These are phyloP conservation scores for Pseudomyrmex concolor DNA, from an alignment of 1,140 invertebrate species.

Conservation along the genomic window DNA sequence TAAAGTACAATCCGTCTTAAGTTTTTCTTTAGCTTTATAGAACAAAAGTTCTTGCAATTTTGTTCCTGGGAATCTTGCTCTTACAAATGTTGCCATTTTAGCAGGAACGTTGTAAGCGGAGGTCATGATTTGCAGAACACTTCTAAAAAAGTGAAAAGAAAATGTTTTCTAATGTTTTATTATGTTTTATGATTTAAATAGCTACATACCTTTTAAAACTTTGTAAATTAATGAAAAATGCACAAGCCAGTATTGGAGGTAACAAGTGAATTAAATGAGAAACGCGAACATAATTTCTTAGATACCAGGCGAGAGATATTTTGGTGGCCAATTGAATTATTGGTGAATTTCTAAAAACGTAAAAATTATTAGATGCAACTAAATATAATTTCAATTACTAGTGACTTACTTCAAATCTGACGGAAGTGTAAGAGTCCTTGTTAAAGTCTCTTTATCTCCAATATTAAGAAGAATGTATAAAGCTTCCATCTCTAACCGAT, in stretches of 20 bases:
- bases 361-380: neutral
- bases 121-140: constrained; percentile 85
- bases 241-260: constrained; percentile 83
- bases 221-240: constrained; percentile 83
- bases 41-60: constrained; percentile 78
- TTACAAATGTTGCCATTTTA: constrained; percentile 84
- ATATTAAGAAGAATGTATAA: constrained; percentile 87
- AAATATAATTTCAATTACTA: constrained; percentile 23
- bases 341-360: constrained; percentile 54
- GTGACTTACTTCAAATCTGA: constrained; percentile 74
- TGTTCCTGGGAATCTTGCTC: constrained; percentile 80
- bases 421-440: constrained; percentile 83
- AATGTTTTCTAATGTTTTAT: too few relatives aligned
- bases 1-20: constrained; percentile 75
- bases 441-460: constrained; percentile 84
- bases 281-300: constrained; percentile 85
- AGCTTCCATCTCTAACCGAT: constrained; percentile 84
- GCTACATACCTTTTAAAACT: constrained; percentile 83
- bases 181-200: too few relatives aligned
- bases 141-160: constrained; percentile 77
- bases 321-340: constrained; percentile 75
- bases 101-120: constrained; percentile 84
- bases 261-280: constrained; percentile 82
- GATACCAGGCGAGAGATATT: constrained; percentile 85
- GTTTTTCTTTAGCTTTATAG: constrained; percentile 73